These are phyloP conservation scores for Muraenolepis orangiensis DNA, from an alignment of 2,797 vertebrate species.

Conservation along the genomic window DNA sequence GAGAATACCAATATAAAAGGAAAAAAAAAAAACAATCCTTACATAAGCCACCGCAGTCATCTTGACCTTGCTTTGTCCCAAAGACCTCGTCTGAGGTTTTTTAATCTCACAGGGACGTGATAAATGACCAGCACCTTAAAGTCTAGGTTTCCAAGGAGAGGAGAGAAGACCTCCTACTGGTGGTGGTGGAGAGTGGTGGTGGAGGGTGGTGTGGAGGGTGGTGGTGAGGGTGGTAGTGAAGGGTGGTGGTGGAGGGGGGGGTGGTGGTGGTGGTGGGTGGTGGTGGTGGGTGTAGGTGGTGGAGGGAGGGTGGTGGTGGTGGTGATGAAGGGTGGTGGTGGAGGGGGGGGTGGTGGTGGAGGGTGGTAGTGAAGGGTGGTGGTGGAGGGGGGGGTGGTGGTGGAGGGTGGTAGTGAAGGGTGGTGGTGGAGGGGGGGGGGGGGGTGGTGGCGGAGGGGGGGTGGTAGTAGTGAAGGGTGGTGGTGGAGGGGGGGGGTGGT, in stretches of 20 bases:
- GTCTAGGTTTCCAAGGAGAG: conserved; percentile 50
- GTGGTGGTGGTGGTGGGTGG: too few species aligned
- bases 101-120: conserved; percentile 62
- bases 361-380: too few species aligned
- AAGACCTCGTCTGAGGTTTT: conserved; percentile 43
- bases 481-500: too few species aligned
- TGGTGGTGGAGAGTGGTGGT: neutral
- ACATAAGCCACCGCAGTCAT: conserved; percentile 42
- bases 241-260: too few species aligned
- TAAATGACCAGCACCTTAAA: conserved; percentile 67
- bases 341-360: conserved; percentile 27
- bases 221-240: too few species aligned
- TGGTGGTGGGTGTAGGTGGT: too few species aligned
- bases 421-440: too few species aligned
- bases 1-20: conserved; percentile 20
- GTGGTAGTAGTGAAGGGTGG: too few species aligned
- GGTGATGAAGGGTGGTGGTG: too few species aligned
- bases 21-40: conserved; percentile 50
- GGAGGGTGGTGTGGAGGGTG: too few species aligned
- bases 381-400: too few species aligned
- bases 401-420: too few species aligned
- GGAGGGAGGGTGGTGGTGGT: conserved; percentile 29
- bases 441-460: conserved; percentile 17
- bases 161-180: conserved; percentile 33
- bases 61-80: conserved; percentile 57